Base-by-base conservation (phyloP, 2,113 vertebrate genomes). In the Empidonax alnorum region DNA sequence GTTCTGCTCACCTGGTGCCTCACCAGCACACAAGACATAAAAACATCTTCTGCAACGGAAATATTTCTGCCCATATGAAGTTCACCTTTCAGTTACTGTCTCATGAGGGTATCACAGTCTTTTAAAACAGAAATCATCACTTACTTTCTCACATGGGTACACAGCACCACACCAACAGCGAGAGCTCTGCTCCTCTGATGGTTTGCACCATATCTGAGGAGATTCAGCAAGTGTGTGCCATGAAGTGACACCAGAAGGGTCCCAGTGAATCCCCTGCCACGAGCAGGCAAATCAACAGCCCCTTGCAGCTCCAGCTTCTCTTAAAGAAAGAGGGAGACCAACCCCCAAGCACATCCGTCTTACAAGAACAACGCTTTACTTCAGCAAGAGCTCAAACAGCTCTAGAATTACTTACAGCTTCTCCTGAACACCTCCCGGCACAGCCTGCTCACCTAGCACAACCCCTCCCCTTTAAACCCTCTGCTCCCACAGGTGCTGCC, bases 191-290 rank as follows among this genome's bases (percentile, higher is more conserved):
- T 83, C 49, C 72, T 42, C 44, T 25, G 19, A 9, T 37, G 12
- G 19, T 6, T 59, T 19, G 12, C 23, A 1, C 28, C 9, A 1
- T 13, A 9, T 6, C 0, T 41, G 24, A 24, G 31, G n/a, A 47
- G 6, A 19, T 12, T 44, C n/a, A 71, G 47, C 42, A 49, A 39
- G 2, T 0, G 0, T 13, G 2, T 37, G 21, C 53, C n/a, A 10
- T 2, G 6, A 71, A 25, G 30, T 0, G 6, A 21, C 30, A 56
- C 27, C 39, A 62, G 21, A 41, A 37, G 4, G 8, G 4, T 4
- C 30, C 10, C 74, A 49, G 5, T 1, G 12, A 35, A 24, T 12
- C 10, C 49, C 50, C 37, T 31, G 7, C 39, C 39, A 53, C 5
- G 16, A 65, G 35, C 14, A 50, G 14, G 15, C 27, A 71, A 37